Conservation (phyloP, 2,888 invertebrate species). For the Perdita meconis region DNA sequence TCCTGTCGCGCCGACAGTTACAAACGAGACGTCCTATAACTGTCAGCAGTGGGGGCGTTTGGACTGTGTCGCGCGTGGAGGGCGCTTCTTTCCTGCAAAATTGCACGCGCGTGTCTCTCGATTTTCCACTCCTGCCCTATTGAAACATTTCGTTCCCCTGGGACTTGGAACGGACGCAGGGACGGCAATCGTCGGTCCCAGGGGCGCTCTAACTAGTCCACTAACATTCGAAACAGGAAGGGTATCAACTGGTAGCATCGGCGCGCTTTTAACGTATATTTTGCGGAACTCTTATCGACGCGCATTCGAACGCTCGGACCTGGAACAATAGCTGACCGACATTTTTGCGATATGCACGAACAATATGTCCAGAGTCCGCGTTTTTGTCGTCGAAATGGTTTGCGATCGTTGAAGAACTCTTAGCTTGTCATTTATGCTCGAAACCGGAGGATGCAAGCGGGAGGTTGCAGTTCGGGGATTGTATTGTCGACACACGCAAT, state of each 20-base stretch:
- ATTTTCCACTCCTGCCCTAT: constrained; percentile 21
- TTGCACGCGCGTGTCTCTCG: constrained; percentile 51
- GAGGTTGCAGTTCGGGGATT: constrained; percentile 11
- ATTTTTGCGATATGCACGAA: too few species aligned
- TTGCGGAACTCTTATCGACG: too few species aligned
- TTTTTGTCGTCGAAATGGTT: too few species aligned
- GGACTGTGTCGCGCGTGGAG: constrained; percentile 27
- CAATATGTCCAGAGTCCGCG: too few species aligned
- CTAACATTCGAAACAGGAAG: too few species aligned
- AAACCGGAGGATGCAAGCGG: neutral
- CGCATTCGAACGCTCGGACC: too few species aligned
- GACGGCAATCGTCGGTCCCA: too few species aligned
- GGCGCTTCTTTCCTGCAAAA: constrained; percentile 49
- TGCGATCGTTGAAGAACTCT: neutral
- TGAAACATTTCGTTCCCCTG: neutral
- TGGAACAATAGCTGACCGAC: too few species aligned
- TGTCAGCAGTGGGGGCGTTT: constrained; percentile 64
- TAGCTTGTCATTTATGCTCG: neutral
- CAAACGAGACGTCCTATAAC: constrained; percentile 75
- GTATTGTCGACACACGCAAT: constrained; percentile 48
- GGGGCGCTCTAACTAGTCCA: too few species aligned
- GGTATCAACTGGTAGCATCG: too few species aligned
- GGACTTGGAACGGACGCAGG: too few species aligned
- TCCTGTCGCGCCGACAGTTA: constrained; percentile 72
- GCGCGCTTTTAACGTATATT: too few species aligned